Evolutionary conservation across 2,888 invertebrate species (phyloP).

Genomic region (Andrena chrysosceles): DNA sequence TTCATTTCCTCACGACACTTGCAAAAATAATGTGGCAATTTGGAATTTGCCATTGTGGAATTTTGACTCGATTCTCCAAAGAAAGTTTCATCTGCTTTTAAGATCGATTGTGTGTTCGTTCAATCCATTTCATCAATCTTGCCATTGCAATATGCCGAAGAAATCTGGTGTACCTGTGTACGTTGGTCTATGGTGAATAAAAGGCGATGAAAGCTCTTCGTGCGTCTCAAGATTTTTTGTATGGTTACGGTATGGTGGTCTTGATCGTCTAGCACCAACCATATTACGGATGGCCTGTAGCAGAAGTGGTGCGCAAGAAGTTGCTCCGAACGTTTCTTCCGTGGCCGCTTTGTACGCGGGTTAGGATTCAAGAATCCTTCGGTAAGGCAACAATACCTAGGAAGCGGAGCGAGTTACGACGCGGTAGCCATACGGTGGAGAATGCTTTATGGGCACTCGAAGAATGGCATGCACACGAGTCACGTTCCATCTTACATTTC

Average conservation of each 20-base stretch:
- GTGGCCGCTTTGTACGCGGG: constrained; percentile 47
- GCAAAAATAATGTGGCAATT: too few species aligned
- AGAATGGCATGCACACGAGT: constrained; percentile 61
- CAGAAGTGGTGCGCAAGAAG: constrained; percentile 57
- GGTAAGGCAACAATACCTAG: constrained; percentile 74
- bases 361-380: constrained; percentile 67
- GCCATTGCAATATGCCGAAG: background rate
- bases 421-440: constrained; percentile 62
- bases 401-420: constrained; percentile 75
- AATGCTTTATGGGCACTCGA: constrained; percentile 66
- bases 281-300: constrained; percentile 35
- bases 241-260: constrained; percentile 36
- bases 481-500: constrained; percentile 52
- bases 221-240: constrained; percentile 15
- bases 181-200: background rate
- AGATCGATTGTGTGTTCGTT: background rate
- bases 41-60: too few species aligned
- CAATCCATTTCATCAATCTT: background rate
- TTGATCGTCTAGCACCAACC: constrained; percentile 27
- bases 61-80: too few species aligned
- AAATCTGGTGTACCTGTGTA: background rate
- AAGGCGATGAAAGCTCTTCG: constrained; percentile 11
- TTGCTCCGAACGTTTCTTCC: constrained; percentile 57
- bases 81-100: too few species aligned
- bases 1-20: too few species aligned